A percentile compares a stretch with the other conserved stretches of the same genome.
Evolutionary conservation across 1,140 invertebrate species (phyloP).

Genomic region (Telenomus remus): DNA sequence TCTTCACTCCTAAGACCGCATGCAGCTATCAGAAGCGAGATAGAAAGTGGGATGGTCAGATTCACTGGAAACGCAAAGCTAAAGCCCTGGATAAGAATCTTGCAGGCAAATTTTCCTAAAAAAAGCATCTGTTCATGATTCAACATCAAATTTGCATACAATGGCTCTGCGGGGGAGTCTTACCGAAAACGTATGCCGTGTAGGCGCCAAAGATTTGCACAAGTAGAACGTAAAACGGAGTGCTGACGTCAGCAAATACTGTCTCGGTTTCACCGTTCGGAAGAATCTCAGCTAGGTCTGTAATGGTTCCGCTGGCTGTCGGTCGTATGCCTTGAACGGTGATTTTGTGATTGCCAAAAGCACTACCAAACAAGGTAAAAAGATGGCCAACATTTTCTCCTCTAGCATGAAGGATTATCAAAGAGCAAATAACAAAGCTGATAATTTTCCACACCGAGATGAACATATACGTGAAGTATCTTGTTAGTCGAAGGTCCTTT

Average conservation of each 20-base stretch:
- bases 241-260: constrained; percentile 81
- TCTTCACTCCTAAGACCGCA: constrained; percentile 90
- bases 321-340: constrained; percentile 83
- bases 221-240: constrained; percentile 86
- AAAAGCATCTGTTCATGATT: too few relatives aligned
- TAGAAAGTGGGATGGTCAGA: constrained; percentile 91
- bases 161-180: too few relatives aligned
- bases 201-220: constrained; percentile 90
- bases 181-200: constrained; percentile 91
- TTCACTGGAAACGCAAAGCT: constrained; percentile 97
- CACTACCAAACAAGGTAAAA: constrained; percentile 83
- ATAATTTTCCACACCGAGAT: constrained; percentile 93
- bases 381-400: constrained; percentile 86
- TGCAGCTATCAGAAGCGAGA: constrained; percentile 92
- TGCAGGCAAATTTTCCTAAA: constrained; percentile 93
- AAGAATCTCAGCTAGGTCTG: constrained; percentile 84
- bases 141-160: too few relatives aligned
- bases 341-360: constrained; percentile 87
- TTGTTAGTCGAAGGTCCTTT: constrained; percentile 84
- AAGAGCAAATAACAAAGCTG: constrained; percentile 83
- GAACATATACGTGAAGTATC: constrained; percentile 93
- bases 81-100: constrained; percentile 96
- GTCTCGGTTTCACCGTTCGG: constrained; percentile 83
- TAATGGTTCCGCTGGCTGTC: constrained; percentile 75
- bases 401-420: constrained; percentile 84